Base-by-base conservation (phyloP, 2,113 vertebrate species). In the Larimichthys crocea region DNA sequence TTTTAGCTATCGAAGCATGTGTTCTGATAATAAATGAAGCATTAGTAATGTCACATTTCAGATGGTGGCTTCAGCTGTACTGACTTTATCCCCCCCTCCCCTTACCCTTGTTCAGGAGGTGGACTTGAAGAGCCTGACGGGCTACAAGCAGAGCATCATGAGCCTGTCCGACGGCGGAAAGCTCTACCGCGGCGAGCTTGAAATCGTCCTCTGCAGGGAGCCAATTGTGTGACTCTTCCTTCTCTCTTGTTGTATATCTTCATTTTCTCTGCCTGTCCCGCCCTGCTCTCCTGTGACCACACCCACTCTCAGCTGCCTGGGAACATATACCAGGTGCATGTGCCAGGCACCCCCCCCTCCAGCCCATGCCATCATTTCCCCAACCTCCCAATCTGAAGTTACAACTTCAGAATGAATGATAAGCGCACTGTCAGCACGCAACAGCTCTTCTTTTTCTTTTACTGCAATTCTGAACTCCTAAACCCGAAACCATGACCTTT, bases 141-240 rank as follows among this genome's bases (percentile, higher is more conserved):
- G 89, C 90, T 99, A 99, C 93, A 97, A 97, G 87, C 94, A 96
- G 93, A 98, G 96, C 89, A 97, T 99, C 95, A 97, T 99, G 98
- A 97, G 95, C 40, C 96, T 99, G 86, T 97, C 97, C 0, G 97
- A 99, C 0, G 97, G 96, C 0, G 98, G 98, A 10, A 98, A 97
- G 86, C 97, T 99, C 59, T 99, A 99, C 94, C 97, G 97, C 71
- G 95, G 96, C 85, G 98, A 99, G 83, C 94, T 99, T 95, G 98
- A 99, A 91, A 96, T 98, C 0, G 96, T 99, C 84, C 97, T 99
- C 77, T 99, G 98, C 94, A 96, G 88, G 17, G 98, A 99, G 84
- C 96, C 97, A 24, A 88, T 95, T 56, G 81, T 96, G 95, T 99
- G 96, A 96, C 90, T 88, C 26, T 60, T 76, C 55, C 62, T 73